These are phyloP conservation scores for Neofelis nebulosa DNA, from an alignment of 2,113 vertebrate species.

Conservation along the genomic window DNA sequence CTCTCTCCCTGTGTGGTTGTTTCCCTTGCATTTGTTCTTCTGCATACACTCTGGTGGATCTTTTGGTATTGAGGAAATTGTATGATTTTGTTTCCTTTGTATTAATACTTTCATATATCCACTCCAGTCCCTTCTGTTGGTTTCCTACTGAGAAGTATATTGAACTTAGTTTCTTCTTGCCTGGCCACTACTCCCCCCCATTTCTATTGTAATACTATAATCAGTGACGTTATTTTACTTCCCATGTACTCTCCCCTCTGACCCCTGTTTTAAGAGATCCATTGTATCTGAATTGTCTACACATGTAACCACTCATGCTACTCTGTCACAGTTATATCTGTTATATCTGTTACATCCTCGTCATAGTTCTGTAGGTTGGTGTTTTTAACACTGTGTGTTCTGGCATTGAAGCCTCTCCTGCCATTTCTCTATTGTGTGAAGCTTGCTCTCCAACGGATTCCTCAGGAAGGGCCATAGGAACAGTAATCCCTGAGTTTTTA, in stretches of 20 bases:
- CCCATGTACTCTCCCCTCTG: not conserved
- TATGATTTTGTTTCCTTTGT: not conserved
- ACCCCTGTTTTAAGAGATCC: not conserved
- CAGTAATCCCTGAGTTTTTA: not conserved
- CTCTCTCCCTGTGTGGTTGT: not conserved
- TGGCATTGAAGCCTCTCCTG: not conserved
- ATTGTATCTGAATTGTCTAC: too few relatives aligned
- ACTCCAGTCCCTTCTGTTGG: not conserved
- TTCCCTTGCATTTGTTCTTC: not conserved
- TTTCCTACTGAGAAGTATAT: not conserved
- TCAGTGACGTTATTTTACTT: not conserved
- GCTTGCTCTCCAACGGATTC: not conserved
- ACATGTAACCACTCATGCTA: not conserved
- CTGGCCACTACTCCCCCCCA: not conserved
- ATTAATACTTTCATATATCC: not conserved
- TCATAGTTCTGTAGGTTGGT: not conserved
- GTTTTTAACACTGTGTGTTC: not conserved
- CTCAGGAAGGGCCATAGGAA: not conserved
- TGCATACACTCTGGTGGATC: too few relatives aligned
- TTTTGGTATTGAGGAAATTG: not conserved
- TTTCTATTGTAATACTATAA: not conserved
- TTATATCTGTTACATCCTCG: too few relatives aligned
- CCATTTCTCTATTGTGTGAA: not conserved
- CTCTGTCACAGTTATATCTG: not conserved
- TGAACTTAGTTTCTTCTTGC: not conserved